phyloP scores from a whole-genome alignment of 2,888 invertebrate genomes.

The Meghimatium bilineatum region DNA sequence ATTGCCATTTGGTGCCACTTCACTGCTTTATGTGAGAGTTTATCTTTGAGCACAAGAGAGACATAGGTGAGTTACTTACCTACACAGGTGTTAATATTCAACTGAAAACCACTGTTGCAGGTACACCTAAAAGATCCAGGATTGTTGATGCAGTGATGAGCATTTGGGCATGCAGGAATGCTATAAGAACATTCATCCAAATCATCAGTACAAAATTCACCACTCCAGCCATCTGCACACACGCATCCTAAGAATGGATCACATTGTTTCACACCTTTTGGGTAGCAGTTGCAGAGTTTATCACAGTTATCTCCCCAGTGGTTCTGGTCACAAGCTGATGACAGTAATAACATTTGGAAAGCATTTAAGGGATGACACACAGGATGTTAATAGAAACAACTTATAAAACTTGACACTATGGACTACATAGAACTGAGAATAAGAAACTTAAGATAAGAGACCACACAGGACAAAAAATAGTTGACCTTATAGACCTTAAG shows the following conservation, averaged over 20 bases:
- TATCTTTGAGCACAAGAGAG: no score
- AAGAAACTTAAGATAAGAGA: no score
- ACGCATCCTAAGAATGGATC: slow-evolving; percentile 49
- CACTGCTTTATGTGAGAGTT: no score
- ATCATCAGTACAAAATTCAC: slow-evolving; percentile 46
- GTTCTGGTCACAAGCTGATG: slow-evolving; percentile 50
- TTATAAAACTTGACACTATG: no score
- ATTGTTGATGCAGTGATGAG: neutral
- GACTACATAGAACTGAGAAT: no score
- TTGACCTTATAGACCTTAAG: neutral
- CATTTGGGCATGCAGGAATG: neutral
- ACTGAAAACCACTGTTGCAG: neutral
- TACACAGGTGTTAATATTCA: neutral
- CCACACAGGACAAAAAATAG: neutral
- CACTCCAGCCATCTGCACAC: slow-evolving; percentile 51
- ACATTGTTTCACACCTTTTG: slow-evolving; percentile 39
- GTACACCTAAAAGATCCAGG: neutral
- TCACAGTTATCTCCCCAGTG: slow-evolving; percentile 55
- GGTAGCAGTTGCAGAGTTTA: slow-evolving; percentile 50
- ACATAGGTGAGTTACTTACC: neutral
- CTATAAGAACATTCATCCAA: slow-evolving; percentile 45
- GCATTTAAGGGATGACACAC: no score
- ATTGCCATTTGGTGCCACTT: no score
- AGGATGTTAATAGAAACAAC: no score
- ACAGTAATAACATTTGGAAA: neutral